Percentiles rank a stretch among this genome's conserved stretches.
Evolutionary conservation across 2,797 vertebrate genomes (phyloP).

Genomic region (Acipenser oxyrinchus): DNA sequence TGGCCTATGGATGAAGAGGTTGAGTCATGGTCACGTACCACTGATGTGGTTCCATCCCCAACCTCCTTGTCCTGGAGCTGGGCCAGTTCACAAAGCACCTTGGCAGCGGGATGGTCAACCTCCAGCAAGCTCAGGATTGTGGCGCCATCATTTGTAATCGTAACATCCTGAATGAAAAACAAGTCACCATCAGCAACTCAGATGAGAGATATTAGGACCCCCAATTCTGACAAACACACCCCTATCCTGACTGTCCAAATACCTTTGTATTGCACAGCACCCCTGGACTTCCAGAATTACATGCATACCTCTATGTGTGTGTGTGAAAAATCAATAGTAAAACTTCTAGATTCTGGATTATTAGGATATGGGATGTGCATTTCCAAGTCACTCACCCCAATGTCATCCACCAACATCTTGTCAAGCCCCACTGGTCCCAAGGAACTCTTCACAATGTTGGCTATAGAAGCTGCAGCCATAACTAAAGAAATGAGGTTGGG

Average conservation of each 20-base stretch:
- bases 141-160: conserved; percentile 13
- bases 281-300: too few relatives aligned
- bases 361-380: background rate
- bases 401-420: conserved; percentile 10
- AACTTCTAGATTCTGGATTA: background rate
- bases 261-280: too few relatives aligned
- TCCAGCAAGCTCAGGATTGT: conserved; percentile 8
- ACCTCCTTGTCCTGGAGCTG: conserved; percentile 11
- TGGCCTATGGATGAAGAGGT: too few relatives aligned
- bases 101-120: conserved; percentile 4
- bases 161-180: background rate
- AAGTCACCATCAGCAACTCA: background rate
- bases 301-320: background rate
- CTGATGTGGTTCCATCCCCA: conserved; percentile 12
- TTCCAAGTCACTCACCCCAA: conserved; percentile 1
- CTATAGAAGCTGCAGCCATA: conserved; percentile 10
- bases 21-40: conserved; percentile 3
- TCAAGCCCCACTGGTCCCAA: conserved; percentile 10
- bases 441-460: conserved; percentile 15
- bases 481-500: background rate
- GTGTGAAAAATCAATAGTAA: background rate
- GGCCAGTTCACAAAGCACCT: conserved; percentile 9
- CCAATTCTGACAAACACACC: too few relatives aligned
- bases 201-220: background rate
- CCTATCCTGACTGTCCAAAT: too few relatives aligned